Conservation (phyloP, 2,888 invertebrate species). For the Hofmannophila pseudospretella region DNA sequence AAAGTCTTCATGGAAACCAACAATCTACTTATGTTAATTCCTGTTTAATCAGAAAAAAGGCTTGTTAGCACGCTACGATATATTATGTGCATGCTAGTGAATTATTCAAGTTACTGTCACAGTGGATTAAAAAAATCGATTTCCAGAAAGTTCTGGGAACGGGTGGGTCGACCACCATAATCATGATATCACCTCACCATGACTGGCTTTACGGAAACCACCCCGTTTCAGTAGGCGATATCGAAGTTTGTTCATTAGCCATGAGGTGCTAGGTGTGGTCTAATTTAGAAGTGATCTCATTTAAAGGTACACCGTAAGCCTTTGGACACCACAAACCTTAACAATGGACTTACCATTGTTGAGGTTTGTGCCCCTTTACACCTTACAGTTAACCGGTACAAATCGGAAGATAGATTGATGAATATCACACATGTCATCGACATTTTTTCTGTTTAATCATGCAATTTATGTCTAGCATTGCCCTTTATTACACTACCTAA, state of each 20-base stretch:
- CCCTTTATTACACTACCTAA: too few relatives aligned
- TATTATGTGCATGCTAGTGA: background rate
- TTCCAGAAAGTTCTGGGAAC: constrained; percentile 17
- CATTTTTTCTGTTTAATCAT: too few relatives aligned
- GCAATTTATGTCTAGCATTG: too few relatives aligned
- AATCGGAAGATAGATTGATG: too few relatives aligned
- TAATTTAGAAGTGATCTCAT: constrained; percentile 1
- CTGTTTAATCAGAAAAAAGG: constrained; percentile 5
- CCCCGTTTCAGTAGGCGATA: constrained; percentile 5
- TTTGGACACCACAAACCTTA: too few relatives aligned
- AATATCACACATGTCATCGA: too few relatives aligned
- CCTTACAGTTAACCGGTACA: too few relatives aligned
- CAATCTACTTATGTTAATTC: too few relatives aligned
- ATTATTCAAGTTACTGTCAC: constrained; percentile 11
- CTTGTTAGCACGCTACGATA: constrained; percentile 10
- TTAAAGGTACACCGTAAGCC: background rate
- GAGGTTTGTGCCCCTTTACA: too few relatives aligned
- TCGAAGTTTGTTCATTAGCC: background rate
- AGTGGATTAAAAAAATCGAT: constrained; percentile 12
- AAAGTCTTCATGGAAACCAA: too few relatives aligned
- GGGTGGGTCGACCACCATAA: constrained; percentile 3
- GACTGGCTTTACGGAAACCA: constrained; percentile 13
- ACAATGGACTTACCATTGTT: too few relatives aligned
- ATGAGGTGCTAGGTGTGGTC: constrained; percentile 1
- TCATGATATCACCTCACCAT: constrained; percentile 18